Evolutionary conservation across 2,797 vertebrate species (phyloP).

Genomic region (Squalus acanthias): DNA sequence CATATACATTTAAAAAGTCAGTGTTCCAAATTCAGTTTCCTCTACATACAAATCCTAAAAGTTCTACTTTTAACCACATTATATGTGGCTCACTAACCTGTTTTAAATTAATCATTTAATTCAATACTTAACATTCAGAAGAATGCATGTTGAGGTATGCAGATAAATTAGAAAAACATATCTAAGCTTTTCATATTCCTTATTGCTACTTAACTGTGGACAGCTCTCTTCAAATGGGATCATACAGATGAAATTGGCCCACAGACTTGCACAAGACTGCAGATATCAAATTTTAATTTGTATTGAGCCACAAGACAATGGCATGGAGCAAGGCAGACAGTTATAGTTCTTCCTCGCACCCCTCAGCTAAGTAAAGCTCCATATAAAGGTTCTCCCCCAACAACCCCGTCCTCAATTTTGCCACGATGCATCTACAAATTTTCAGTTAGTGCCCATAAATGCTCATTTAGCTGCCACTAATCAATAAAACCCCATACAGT

Average conservation of each 20-base stretch:
- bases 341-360: background rate
- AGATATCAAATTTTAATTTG: background rate
- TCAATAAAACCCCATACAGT: background rate
- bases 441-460: background rate
- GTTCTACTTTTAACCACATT: background rate
- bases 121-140: background rate
- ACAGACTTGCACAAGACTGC: background rate
- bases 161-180: background rate
- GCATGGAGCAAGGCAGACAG: background rate
- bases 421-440: background rate
- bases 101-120: slow-evolving; percentile 19
- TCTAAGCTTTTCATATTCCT: background rate
- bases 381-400: background rate
- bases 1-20: slow-evolving; percentile 10
- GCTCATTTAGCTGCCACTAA: background rate
- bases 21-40: background rate
- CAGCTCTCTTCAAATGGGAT: background rate
- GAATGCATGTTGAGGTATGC: background rate
- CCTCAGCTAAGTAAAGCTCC: background rate
- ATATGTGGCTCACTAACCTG: background rate
- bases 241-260: background rate
- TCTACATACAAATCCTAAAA: slow-evolving; percentile 4
- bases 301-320: background rate
- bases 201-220: background rate
- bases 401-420: background rate